phyloP scores from a whole-genome alignment of 2,113 vertebrate genomes.

The Formicarius rufipectus region DNA sequence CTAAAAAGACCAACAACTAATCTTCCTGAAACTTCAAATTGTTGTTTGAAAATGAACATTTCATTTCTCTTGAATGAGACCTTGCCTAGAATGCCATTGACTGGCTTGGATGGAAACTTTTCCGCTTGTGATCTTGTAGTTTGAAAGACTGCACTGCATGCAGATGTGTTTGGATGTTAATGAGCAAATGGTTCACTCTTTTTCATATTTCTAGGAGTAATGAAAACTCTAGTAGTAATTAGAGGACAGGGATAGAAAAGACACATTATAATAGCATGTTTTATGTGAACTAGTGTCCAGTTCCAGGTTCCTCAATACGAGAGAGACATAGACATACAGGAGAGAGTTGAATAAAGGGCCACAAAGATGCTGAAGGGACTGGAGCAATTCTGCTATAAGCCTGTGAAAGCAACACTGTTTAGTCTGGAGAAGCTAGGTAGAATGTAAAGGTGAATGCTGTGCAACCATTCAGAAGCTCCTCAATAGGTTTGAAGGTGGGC shows the following conservation, averaged over 20 bases:
- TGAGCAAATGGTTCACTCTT: background rate
- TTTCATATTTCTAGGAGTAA: background rate
- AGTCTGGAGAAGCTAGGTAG: too few species aligned
- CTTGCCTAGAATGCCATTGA: background rate
- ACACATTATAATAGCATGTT: background rate
- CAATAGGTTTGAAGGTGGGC: too few species aligned
- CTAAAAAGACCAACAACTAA: rapidly evolving
- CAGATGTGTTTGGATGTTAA: background rate
- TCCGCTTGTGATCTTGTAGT: background rate
- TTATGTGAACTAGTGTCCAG: background rate
- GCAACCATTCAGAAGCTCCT: too few species aligned
- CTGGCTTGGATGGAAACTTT: background rate
- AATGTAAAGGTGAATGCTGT: too few species aligned
- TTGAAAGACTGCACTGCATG: background rate
- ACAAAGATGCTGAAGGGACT: background rate
- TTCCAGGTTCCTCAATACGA: background rate
- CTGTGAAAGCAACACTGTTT: too few species aligned
- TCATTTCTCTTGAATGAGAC: background rate
- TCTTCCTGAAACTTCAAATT: background rate
- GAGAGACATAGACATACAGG: background rate
- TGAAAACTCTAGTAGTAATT: background rate
- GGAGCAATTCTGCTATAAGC: too few species aligned
- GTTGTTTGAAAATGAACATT: background rate
- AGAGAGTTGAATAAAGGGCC: background rate
- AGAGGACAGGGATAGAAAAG: background rate